Base-by-base conservation (phyloP, 2,113 vertebrate species). In the Oreochromis tanganicae region DNA sequence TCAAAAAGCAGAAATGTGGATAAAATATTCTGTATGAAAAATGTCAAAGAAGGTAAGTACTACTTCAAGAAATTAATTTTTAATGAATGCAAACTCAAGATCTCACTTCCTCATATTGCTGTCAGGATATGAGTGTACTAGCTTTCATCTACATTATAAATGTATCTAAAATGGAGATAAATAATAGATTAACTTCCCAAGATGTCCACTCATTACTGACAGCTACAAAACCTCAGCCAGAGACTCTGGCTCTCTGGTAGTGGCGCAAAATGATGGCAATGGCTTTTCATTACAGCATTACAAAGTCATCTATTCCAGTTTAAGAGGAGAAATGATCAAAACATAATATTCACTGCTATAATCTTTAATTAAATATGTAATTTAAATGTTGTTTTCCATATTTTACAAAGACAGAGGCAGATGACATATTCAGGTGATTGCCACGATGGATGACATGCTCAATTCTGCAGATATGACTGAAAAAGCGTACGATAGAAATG, bases 151-250 rank as follows among this genome's bases (percentile, higher is more conserved):
- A 81, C 73, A 73, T 85, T 75, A 80, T 84, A 57, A 92, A 93
- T 84, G 86, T 90, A 90, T 87, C 81, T 80, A 88, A 93, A 96
- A 90, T 87, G 92, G 88, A 82, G 88, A 94, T 96, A 81, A 95
- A 96, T 96, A 95, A 96, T 96, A 93, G 90, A 96, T 95, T 93
- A 95, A 95, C 88, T 91, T 89, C 91, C 88, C 88, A 90, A 90
- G 54, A 82, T 88, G 91, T 82, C 91, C 79, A 94, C 87, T 92
- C 88, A 89, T 91, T 90, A 85, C 68, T 57, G 85, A 92, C 75
- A 87, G 88, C 86, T 54, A n/a, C 5, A 0, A 91, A 91, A 85
- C 85, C 85, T 43, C 83, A 90, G 63, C 66, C 52, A 75, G 75
- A 63, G 32, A 84, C 17, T 41, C 7, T 27, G 27, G 46, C 13